These are phyloP conservation scores for Eriocheir sinensis DNA, from an alignment of 1,140 invertebrate species.

Conservation along the genomic window DNA sequence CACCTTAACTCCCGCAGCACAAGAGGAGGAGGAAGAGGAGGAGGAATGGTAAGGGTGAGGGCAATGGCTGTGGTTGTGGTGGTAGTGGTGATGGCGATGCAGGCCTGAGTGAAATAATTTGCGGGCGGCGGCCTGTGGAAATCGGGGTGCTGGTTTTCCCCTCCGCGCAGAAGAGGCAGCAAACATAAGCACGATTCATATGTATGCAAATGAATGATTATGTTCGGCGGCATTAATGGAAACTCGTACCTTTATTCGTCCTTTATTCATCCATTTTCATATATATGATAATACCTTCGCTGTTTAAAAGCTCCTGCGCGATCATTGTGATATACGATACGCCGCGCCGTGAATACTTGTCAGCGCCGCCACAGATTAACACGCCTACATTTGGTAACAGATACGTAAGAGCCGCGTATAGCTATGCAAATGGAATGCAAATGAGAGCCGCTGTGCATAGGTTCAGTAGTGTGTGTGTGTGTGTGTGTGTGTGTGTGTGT, in stretches of 20 bases:
- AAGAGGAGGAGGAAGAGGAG: neutral
- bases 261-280: constrained; percentile 17
- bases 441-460: neutral
- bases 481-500: neutral
- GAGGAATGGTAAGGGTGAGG: too few relatives aligned
- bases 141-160: neutral
- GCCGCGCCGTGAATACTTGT: neutral
- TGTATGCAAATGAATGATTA: constrained; percentile 10
- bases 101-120: neutral
- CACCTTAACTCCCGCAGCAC: neutral
- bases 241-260: too few relatives aligned
- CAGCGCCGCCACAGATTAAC: neutral
- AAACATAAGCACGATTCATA: constrained; percentile 17
- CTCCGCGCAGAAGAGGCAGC: neutral
- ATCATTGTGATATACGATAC: constrained; percentile 25
- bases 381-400: neutral
- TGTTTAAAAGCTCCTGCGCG: neutral
- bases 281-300: neutral
- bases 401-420: neutral
- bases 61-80: too few relatives aligned
- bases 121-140: neutral
- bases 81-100: neutral
- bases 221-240: neutral
- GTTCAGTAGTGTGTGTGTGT: neutral
- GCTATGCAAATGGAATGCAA: constrained; percentile 2